These are phyloP conservation scores for Napeogenes sylphis DNA, from an alignment of 2,888 invertebrate species.

Conservation along the genomic window DNA sequence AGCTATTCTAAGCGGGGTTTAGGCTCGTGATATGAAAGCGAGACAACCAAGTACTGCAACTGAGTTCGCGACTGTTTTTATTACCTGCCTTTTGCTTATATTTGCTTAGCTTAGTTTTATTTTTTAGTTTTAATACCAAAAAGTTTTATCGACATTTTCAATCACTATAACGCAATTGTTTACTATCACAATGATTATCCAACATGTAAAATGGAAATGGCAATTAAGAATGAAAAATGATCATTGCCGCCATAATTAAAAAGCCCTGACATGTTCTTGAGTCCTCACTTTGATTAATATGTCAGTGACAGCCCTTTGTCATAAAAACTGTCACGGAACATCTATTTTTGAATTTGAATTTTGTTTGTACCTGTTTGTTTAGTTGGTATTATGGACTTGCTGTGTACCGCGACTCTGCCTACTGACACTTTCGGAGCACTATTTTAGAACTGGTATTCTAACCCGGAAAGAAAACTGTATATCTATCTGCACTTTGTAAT, in stretches of 20 bases:
- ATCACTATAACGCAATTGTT: constrained; percentile 60
- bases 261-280: constrained; percentile 58
- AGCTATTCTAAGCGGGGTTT: constrained; percentile 50
- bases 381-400: not conserved
- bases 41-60: constrained; percentile 32
- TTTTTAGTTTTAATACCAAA: constrained; percentile 57
- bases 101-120: constrained; percentile 62
- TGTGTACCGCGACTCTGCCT: too few species aligned
- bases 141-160: too few species aligned
- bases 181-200: constrained; percentile 64
- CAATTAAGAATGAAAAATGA: constrained; percentile 77
- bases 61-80: constrained; percentile 59
- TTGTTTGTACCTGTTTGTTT: constrained; percentile 1
- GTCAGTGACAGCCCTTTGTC: constrained; percentile 58
- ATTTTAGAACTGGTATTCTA: too few species aligned
- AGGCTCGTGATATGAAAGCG: constrained; percentile 71
- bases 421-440: too few species aligned
- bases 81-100: constrained; percentile 35
- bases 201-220: constrained; percentile 62
- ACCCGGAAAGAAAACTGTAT: too few species aligned
- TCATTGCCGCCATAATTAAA: constrained; percentile 73
- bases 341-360: constrained; percentile 38
- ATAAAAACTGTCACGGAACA: constrained; percentile 44
- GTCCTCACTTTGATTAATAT: constrained; percentile 72
- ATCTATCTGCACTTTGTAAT: too few species aligned